phyloP scores from a whole-genome alignment of 2,888 invertebrate genomes.

The Acleris cristana region DNA sequence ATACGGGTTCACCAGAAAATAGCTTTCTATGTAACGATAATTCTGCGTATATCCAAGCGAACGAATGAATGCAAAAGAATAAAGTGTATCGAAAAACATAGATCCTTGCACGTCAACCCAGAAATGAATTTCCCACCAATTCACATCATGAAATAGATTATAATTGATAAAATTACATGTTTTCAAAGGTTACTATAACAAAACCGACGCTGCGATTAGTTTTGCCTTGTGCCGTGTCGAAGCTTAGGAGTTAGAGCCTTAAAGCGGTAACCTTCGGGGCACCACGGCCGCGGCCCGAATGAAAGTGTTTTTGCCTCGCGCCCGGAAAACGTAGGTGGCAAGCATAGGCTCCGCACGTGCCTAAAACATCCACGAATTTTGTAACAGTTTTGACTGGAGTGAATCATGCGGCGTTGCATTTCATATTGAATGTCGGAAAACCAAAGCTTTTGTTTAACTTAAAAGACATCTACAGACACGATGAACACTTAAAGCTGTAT shows the following conservation, averaged over 20 bases:
- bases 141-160: too few relatives aligned
- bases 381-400: constrained; percentile 26
- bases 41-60: too few relatives aligned
- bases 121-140: too few relatives aligned
- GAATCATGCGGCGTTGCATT: constrained; percentile 22
- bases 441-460: background rate
- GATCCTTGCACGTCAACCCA: too few relatives aligned
- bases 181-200: background rate
- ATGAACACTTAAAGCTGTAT: background rate
- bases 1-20: too few relatives aligned
- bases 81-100: too few relatives aligned
- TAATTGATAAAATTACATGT: too few relatives aligned
- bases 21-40: too few relatives aligned
- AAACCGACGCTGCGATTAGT: too few relatives aligned
- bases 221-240: background rate
- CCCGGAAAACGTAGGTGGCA: constrained; percentile 45
- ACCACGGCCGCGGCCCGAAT: constrained; percentile 46
- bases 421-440: background rate
- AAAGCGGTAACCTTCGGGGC: constrained; percentile 35
- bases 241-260: constrained; percentile 9
- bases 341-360: constrained; percentile 16
- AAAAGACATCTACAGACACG: too few relatives aligned
- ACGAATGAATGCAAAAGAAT: too few relatives aligned
- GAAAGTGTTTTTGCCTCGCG: constrained; percentile 49
- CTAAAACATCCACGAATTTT: constrained; percentile 20